A percentile compares a stretch with the other conserved stretches of the same genome.
Evolutionary conservation across 1,140 invertebrate species (phyloP).

Genomic region (Harlomillsia oculata): DNA sequence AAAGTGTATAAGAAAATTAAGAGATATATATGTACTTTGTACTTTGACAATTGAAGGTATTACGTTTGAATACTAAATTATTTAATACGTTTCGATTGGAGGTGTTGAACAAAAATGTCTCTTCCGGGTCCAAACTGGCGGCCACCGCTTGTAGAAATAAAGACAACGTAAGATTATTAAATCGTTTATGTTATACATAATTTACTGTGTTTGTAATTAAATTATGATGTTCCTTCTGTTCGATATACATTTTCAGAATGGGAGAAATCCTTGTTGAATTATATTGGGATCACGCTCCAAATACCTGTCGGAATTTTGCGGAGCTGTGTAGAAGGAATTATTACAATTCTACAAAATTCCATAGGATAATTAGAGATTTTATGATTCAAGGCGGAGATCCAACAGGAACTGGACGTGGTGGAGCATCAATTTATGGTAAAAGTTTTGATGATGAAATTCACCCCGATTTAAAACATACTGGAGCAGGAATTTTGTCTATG

Average conservation of each 20-base stretch:
- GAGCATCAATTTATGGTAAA: slow-evolving; percentile 90
- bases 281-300: slow-evolving; percentile 95
- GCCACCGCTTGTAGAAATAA: slow-evolving; percentile 65
- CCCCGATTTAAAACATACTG: slow-evolving; percentile 87
- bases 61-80: no score
- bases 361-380: slow-evolving; percentile 90
- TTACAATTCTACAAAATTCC: slow-evolving; percentile 93
- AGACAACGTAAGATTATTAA: slow-evolving; percentile 60
- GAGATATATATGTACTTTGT: no score
- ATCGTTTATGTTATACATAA: slow-evolving; percentile 2
- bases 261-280: slow-evolving; percentile 82
- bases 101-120: slow-evolving; percentile 13
- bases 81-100: no score
- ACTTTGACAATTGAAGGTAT: no score
- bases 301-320: slow-evolving; percentile 92
- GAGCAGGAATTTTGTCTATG: slow-evolving; percentile 40
- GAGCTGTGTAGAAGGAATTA: slow-evolving; percentile 84
- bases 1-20: no score
- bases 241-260: slow-evolving; percentile 61
- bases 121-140: slow-evolving; percentile 76
- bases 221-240: slow-evolving; percentile 13
- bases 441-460: slow-evolving; percentile 94
- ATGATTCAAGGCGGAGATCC: slow-evolving; percentile 78
- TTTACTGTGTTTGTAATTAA: not conserved
- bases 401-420: slow-evolving; percentile 78